Base-by-base conservation (phyloP, 1,140 invertebrate species). In the Telenomus remus region DNA sequence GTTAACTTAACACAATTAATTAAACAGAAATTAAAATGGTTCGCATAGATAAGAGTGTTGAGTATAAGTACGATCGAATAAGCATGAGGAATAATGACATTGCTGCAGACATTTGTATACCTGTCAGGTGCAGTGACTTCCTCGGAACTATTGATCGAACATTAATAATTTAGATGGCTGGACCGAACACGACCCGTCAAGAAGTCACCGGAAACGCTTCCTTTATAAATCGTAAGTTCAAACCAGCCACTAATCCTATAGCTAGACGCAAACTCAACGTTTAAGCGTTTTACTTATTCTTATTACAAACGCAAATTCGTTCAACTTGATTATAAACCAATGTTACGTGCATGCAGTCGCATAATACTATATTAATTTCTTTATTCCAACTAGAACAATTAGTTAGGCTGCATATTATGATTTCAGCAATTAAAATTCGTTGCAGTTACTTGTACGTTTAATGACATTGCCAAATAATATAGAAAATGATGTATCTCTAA, bases 131-230 rank as follows among this genome's bases (percentile, higher is more conserved):
- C 85, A 86, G 80, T 78, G 79, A 84, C 76, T 81, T 82, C 77
- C 73, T 78, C 53, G 71, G 73, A 84, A 83, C 84, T 86, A 86
- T 86, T 84, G 84, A 81, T 75, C 79, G 79, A 75, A 79, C 84
- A 86, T 86, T 86, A 86, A 86, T 86, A 86, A 86, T 82, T 79
- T 83, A 82, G 78, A 83, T 74, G 80, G 81, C 82, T 57, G 76
- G 68, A 70, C 78, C 66, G 56, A 76, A 74, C 50, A 57, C 48
- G 47, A 48, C 57, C 59, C 69, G 61, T 76, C 74, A 68, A 66
- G 65, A 55, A 70, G 60, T 49, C 51, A 65, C 50, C 55, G 49
- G 60, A 61, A 76, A 66, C 19, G 77, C 75, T 79, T 82, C 81
- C 81, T 71, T 79, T 72, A 83, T 80, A 84, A 84, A 84, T 83